These are phyloP conservation scores for Mus musculus DNA, from an alignment of 2,113 vertebrate genomes.

Conservation along the genomic window DNA sequence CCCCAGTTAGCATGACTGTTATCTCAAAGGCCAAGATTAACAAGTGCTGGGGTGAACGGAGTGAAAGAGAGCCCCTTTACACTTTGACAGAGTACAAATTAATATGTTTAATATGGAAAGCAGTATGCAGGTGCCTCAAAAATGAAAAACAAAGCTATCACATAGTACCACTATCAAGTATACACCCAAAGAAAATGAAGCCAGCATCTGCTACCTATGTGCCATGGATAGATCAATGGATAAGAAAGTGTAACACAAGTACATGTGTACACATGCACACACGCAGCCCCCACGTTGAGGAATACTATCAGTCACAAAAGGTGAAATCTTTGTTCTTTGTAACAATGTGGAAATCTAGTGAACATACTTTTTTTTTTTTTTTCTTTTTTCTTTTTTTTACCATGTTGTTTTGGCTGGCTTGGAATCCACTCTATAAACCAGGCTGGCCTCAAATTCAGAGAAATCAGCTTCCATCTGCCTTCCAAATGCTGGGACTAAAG, in stretches of 20 bases:
- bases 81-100: not conserved
- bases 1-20: not conserved
- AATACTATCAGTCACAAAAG: not conserved
- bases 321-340: not conserved
- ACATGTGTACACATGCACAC: not conserved
- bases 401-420: not conserved
- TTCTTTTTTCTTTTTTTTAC: too few species aligned
- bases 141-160: not conserved
- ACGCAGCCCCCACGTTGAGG: not conserved
- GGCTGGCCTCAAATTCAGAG: not conserved
- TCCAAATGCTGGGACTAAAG: not conserved
- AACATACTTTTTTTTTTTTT: not conserved
- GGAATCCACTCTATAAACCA: not conserved
- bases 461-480: not conserved
- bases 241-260: not conserved
- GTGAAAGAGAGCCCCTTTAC: not conserved
- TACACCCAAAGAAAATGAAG: not conserved
- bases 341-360: not conserved
- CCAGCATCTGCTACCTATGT: not conserved
- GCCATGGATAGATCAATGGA: not conserved
- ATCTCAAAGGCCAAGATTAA: not conserved
- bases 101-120: not conserved
- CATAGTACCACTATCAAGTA: not conserved
- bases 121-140: not conserved
- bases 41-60: not conserved